Conservation (phyloP, 2,888 invertebrate species). For the Sussaba pulchella region DNA sequence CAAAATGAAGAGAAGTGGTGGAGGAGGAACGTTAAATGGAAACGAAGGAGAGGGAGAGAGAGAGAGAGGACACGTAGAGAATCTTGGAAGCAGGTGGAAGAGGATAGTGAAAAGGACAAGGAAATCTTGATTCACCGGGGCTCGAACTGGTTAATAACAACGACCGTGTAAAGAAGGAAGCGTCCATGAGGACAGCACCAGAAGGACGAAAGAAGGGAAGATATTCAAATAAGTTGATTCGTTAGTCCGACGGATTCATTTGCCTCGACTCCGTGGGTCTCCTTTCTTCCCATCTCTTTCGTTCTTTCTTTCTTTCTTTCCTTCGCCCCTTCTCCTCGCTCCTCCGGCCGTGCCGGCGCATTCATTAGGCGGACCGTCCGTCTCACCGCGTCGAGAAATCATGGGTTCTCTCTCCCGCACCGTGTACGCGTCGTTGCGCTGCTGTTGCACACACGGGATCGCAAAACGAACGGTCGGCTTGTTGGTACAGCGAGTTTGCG, state of each 20-base stretch:
- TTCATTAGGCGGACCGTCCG: conserved; percentile 76
- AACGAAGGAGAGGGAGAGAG: conserved; percentile 16
- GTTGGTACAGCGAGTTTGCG: conserved; percentile 45
- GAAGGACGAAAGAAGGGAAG: conserved; percentile 38
- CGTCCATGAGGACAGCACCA: conserved; percentile 24
- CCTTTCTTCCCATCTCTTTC: neutral
- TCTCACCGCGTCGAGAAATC: conserved; percentile 35
- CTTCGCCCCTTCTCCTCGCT: neutral
- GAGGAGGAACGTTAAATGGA: conserved; percentile 21
- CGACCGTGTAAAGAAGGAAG: conserved; percentile 53
- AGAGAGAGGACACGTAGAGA: conserved; percentile 5
- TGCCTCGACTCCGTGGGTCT: conserved; percentile 68
- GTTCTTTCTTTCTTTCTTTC: conserved; percentile 4
- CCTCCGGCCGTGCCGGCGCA: conserved; percentile 71
- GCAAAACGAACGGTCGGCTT: conserved; percentile 44
- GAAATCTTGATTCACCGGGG: conserved; percentile 3
- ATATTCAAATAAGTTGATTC: conserved; percentile 81
- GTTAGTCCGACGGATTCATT: conserved; percentile 81
- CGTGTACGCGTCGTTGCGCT: conserved; percentile 2
- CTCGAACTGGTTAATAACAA: neutral
- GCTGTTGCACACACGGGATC: conserved; percentile 27
- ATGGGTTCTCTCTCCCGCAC: conserved; percentile 34
- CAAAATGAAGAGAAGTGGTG: conserved; percentile 28
- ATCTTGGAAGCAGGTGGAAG: neutral
- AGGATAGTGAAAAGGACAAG: conserved; percentile 26